Evolutionary conservation across 2,888 invertebrate genomes (phyloP).

Genomic region (Stenurella melanura): DNA sequence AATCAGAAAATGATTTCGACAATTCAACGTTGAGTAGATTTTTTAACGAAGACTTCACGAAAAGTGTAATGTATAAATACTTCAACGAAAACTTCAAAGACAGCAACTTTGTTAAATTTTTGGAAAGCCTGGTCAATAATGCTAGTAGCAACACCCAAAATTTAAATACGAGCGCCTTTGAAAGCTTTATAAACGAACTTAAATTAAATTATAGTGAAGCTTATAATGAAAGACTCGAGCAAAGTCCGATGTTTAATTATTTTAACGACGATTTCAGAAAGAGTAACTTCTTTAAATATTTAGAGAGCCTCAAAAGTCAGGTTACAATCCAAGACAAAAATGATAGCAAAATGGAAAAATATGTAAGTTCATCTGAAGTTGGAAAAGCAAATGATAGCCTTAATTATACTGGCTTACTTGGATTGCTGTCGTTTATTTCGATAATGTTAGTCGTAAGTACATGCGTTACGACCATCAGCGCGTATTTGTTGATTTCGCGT

Average conservation of each 20-base stretch:
- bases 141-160: neutral
- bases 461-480: neutral
- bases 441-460: constrained; percentile 7
- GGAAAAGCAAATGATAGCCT: neutral
- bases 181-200: neutral
- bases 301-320: constrained; percentile 11
- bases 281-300: constrained; percentile 20
- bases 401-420: constrained; percentile 29
- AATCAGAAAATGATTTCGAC: neutral
- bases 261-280: constrained; percentile 29
- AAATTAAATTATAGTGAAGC: neutral
- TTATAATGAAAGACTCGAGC: neutral
- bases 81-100: constrained; percentile 31
- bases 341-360: constrained; percentile 25
- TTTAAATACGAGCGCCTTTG: neutral
- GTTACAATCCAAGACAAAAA: neutral
- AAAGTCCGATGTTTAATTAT: constrained; percentile 17
- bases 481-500: neutral
- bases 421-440: constrained; percentile 18
- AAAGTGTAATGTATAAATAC: constrained; percentile 19
- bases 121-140: constrained; percentile 7
- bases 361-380: neutral
- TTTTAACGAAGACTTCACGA: constrained; percentile 10
- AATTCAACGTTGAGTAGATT: neutral
- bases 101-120: constrained; percentile 26